Conservation (phyloP, 2,797 vertebrate species). For the Antennarius maculatus region DNA sequence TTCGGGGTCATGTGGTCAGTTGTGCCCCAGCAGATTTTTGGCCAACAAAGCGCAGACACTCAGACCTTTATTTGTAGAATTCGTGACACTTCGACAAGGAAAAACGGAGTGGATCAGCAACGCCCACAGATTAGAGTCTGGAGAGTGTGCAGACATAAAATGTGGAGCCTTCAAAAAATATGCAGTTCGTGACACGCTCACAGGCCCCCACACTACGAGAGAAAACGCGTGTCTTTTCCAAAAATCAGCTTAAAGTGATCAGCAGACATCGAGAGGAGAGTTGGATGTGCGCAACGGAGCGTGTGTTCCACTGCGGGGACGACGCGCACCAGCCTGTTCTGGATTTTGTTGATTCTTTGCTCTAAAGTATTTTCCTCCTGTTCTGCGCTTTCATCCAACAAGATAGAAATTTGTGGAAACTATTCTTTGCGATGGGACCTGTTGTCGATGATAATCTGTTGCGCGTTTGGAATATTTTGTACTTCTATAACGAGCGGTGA, state of each 20-base stretch:
- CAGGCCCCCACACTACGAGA: slow-evolving; percentile 28
- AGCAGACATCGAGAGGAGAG: slow-evolving; percentile 15
- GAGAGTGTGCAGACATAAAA: slow-evolving; percentile 47
- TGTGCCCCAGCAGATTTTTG: slow-evolving; percentile 29
- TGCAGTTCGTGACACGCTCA: slow-evolving; percentile 51
- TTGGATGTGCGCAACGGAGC: slow-evolving; percentile 59
- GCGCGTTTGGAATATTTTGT: slow-evolving; percentile 37
- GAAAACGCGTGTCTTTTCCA: slow-evolving; percentile 2
- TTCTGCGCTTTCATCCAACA: neutral
- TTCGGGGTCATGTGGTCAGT: slow-evolving; percentile 5
- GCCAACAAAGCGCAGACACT: slow-evolving; percentile 21
- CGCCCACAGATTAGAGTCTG: slow-evolving; percentile 60
- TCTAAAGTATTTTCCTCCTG: slow-evolving; percentile 18
- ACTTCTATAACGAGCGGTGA: slow-evolving; percentile 21
- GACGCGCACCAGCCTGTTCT: slow-evolving; percentile 25
- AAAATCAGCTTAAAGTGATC: slow-evolving; percentile 26
- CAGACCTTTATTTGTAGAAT: slow-evolving; percentile 33
- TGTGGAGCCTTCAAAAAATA: slow-evolving; percentile 49
- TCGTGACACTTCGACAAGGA: slow-evolving; percentile 64
- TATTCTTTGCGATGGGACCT: slow-evolving; percentile 31
- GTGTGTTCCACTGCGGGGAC: slow-evolving; percentile 43
- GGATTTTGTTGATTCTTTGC: neutral
- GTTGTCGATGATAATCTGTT: slow-evolving; percentile 32
- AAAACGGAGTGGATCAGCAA: slow-evolving; percentile 51
- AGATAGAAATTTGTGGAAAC: neutral